phyloP scores from a whole-genome alignment of 2,113 vertebrate genomes.

The Aix galericulata region DNA sequence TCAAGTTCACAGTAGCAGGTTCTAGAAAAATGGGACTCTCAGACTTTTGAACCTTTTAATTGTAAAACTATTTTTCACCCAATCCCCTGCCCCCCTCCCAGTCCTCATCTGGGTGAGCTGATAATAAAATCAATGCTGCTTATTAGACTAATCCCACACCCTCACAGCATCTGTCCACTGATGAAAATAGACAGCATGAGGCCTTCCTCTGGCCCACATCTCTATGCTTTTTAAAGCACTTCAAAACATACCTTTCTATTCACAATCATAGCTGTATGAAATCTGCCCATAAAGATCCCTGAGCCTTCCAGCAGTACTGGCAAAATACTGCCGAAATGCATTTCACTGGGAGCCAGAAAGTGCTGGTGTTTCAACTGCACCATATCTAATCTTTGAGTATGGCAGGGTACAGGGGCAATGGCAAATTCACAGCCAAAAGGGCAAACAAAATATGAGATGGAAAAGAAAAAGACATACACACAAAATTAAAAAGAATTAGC shows the following conservation, averaged over 20 bases:
- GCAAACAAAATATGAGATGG: neutral
- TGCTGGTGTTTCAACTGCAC: neutral
- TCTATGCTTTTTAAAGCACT: neutral
- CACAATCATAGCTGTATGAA: neutral
- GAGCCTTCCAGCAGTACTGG: neutral
- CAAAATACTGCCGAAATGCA: rapidly evolving
- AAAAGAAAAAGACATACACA: neutral
- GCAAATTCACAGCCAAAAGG: neutral
- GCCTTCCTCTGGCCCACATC: neutral
- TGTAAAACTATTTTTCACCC: neutral
- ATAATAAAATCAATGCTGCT: neutral
- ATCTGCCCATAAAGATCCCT: neutral
- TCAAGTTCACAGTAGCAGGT: neutral
- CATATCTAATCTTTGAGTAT: neutral
- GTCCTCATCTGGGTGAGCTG: neutral
- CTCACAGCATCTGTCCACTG: neutral
- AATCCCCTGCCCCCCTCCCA: no score
- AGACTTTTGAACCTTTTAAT: neutral
- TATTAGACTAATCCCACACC: neutral
- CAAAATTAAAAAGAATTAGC: neutral
- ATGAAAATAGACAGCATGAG: neutral
- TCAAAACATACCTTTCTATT: neutral
- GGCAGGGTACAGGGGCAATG: rapidly evolving
- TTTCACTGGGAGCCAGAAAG: neutral
- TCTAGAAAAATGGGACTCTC: neutral